Conservation (phyloP, 2,888 invertebrate genomes). For the Ephialtes manifestator region DNA sequence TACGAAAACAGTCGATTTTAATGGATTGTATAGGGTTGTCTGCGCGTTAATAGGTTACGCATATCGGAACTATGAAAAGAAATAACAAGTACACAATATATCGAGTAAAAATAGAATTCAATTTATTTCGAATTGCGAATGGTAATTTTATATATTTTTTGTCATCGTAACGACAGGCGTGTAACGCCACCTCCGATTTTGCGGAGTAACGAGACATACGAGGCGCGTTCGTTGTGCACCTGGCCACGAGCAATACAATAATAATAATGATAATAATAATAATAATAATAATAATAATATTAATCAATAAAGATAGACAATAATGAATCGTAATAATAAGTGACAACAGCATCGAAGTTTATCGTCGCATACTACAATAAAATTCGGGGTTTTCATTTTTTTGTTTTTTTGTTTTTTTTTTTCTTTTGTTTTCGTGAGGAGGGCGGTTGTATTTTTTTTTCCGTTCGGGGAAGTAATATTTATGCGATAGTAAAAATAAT, state of each 20-base stretch:
- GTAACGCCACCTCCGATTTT: conserved; percentile 57
- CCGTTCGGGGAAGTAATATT: conserved; percentile 38
- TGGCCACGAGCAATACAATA: conserved; percentile 76
- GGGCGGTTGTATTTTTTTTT: no score
- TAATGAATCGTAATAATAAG: conserved; percentile 74
- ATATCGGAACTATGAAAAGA: conserved; percentile 59
- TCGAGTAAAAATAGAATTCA: conserved; percentile 70
- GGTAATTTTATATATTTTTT: conserved; percentile 56
- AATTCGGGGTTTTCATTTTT: conserved; percentile 39
- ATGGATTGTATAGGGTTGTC: conserved; percentile 53
- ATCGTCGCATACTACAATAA: conserved; percentile 64
- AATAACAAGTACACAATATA: conserved; percentile 67
- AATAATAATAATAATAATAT: conserved; percentile 70
- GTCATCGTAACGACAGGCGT: conserved; percentile 58
- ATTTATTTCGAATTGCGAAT: conserved; percentile 70
- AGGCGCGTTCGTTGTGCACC: conserved; percentile 76
- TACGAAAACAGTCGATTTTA: conserved; percentile 39
- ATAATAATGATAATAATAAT: conserved; percentile 76
- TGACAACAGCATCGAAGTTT: conserved; percentile 68
- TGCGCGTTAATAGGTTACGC: conserved; percentile 16
- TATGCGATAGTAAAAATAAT: conserved; percentile 53
- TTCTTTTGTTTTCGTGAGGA: conserved; percentile 12
- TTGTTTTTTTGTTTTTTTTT: no score
- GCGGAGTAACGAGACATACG: conserved; percentile 50
- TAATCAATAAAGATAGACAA: conserved; percentile 76